phyloP scores from a whole-genome alignment of 2,888 invertebrate genomes.

The Dasysyrphus albostriatus region DNA sequence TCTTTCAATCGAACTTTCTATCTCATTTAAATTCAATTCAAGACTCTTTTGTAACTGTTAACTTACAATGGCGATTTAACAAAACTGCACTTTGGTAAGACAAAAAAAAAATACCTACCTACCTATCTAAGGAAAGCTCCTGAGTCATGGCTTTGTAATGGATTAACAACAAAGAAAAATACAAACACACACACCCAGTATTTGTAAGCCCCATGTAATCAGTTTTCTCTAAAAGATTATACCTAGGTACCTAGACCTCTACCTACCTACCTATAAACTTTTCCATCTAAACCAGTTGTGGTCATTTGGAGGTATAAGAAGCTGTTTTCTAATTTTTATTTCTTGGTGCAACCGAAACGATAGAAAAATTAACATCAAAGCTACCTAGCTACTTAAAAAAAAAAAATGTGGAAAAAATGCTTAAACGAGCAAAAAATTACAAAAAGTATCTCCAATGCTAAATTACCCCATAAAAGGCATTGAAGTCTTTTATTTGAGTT shows the following conservation, averaged over 20 bases:
- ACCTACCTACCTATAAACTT: conserved; percentile 12
- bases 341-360: conserved; percentile 23
- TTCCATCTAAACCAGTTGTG: conserved; percentile 35
- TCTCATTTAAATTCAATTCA: conserved; percentile 60
- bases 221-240: conserved; percentile 35
- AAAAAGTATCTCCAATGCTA: conserved; percentile 19
- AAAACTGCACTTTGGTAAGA: conserved; percentile 19
- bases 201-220: conserved; percentile 12
- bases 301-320: conserved; percentile 28
- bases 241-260: neutral
- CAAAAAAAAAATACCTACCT: neutral
- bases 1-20: conserved; percentile 56
- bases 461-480: conserved; percentile 36
- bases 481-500: conserved; percentile 37
- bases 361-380: conserved; percentile 29
- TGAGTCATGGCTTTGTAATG: conserved; percentile 37
- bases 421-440: conserved; percentile 27
- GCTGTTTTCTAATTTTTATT: conserved; percentile 21
- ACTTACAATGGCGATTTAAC: conserved; percentile 9
- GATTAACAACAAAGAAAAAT: conserved; percentile 35
- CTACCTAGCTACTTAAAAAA: conserved; percentile 8
- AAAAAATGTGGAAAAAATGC: neutral
- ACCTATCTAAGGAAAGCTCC: conserved; percentile 22
- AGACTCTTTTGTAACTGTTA: conserved; percentile 31
- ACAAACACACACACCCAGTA: conserved; percentile 1